Evolutionary conservation across 2,113 vertebrate species (phyloP).

Genomic region (Amphiprion ocellaris): DNA sequence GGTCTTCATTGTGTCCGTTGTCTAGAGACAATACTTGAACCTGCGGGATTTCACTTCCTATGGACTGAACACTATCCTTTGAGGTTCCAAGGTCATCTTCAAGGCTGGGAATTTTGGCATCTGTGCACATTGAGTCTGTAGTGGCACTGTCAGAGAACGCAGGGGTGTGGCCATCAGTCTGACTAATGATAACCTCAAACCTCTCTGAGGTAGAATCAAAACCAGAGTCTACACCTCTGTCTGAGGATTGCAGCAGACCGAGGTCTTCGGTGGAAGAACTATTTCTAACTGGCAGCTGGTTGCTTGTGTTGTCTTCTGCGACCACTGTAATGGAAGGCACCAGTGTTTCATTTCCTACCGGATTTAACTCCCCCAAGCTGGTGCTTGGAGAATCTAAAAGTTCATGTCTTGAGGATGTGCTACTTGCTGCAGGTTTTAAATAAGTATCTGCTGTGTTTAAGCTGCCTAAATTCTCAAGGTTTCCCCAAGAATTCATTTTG

Average conservation of each 20-base stretch:
- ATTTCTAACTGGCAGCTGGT: slow-evolving; percentile 57
- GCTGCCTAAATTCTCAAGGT: slow-evolving; percentile 72
- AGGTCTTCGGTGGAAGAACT: slow-evolving; percentile 77
- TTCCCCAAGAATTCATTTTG: slow-evolving; percentile 81
- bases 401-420: slow-evolving; percentile 68
- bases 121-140: slow-evolving; percentile 72
- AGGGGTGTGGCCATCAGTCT: slow-evolving; percentile 61
- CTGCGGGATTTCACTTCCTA: slow-evolving; percentile 70
- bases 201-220: slow-evolving; percentile 76
- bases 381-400: slow-evolving; percentile 68
- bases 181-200: slow-evolving; percentile 63
- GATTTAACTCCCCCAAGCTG: slow-evolving; percentile 53
- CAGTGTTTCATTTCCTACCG: slow-evolving; percentile 76
- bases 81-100: slow-evolving; percentile 68
- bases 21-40: slow-evolving; percentile 50
- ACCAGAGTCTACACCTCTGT: slow-evolving; percentile 71
- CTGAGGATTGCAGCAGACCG: slow-evolving; percentile 61
- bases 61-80: slow-evolving; percentile 27
- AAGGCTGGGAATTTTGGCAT: slow-evolving; percentile 83
- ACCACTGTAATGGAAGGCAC: slow-evolving; percentile 82
- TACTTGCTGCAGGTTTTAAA: slow-evolving; percentile 69
- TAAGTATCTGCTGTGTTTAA: slow-evolving; percentile 74
- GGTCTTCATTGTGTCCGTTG: slow-evolving; percentile 69
- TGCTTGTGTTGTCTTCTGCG: slow-evolving; percentile 63
- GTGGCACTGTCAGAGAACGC: slow-evolving; percentile 63